phyloP scores from a whole-genome alignment of 2,888 invertebrate genomes.

The Leucophenga montana region DNA sequence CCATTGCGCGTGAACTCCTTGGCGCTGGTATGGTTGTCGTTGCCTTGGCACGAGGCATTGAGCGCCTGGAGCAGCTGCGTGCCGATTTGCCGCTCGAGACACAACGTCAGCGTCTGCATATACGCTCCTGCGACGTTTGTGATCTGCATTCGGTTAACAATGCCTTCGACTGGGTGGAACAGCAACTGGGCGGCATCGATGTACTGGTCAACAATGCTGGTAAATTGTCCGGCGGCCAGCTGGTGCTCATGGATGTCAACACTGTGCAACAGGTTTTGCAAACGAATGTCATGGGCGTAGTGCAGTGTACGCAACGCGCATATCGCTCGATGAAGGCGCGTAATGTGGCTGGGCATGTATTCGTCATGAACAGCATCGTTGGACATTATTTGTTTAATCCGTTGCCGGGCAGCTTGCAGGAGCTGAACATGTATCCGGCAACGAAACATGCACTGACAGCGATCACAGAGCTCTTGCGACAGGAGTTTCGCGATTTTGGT shows the following conservation, averaged over 20 bases:
- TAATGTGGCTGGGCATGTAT: conserved; percentile 71
- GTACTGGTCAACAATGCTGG: conserved; percentile 78
- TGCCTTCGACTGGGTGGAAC: conserved; percentile 74
- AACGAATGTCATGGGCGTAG: conserved; percentile 73
- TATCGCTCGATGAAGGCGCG: conserved; percentile 72
- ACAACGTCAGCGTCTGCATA: conserved; percentile 43
- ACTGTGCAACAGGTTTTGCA: conserved; percentile 69
- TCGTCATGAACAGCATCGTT: conserved; percentile 72
- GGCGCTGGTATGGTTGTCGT: conserved; percentile 75
- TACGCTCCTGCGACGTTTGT: conserved; percentile 72
- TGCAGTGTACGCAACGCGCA: conserved; percentile 73
- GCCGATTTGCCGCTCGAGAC: conserved; percentile 32
- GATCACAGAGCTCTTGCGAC: conserved; percentile 64
- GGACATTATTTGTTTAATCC: conserved; percentile 65
- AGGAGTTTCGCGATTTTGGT: conserved; percentile 63
- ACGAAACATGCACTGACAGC: conserved; percentile 68
- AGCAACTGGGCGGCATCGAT: conserved; percentile 75
- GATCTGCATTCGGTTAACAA: conserved; percentile 74
- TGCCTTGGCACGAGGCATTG: conserved; percentile 74
- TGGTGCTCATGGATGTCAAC: conserved; percentile 50
- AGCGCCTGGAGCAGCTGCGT: conserved; percentile 57
- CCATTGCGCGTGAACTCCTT: conserved; percentile 71
- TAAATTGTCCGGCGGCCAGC: conserved; percentile 54
- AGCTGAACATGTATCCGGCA: conserved; percentile 66
- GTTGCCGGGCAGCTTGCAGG: conserved; percentile 54